Percentiles rank a stretch among this genome's conserved stretches.
phyloP scores from a whole-genome alignment of 2,888 invertebrate genomes.

The Caenorhabditis sulstoni region DNA sequence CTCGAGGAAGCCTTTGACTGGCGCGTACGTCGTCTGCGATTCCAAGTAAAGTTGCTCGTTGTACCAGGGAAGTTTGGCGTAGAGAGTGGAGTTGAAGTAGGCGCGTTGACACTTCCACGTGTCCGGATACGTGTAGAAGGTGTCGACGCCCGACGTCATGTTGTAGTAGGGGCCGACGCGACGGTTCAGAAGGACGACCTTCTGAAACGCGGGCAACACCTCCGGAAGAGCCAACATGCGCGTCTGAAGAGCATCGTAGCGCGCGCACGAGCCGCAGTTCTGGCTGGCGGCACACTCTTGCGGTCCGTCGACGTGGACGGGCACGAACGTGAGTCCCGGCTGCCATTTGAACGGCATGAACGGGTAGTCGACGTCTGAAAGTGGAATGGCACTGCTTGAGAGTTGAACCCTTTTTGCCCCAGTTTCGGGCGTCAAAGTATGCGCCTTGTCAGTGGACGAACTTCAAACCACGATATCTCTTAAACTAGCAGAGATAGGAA shows the following conservation, averaged over 20 bases:
- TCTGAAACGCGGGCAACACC: slow-evolving; percentile 27
- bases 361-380: slow-evolving; percentile 49
- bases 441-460: too few species aligned
- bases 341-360: slow-evolving; percentile 44
- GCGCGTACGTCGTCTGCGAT: slow-evolving; percentile 22
- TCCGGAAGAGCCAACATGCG: slow-evolving; percentile 39
- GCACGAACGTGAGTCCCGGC: slow-evolving; percentile 48
- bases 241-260: slow-evolving; percentile 41
- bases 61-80: slow-evolving; percentile 47
- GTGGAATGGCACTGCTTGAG: not conserved
- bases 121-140: slow-evolving; percentile 48
- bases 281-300: slow-evolving; percentile 36
- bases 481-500: too few species aligned
- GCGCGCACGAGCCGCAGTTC: slow-evolving; percentile 37
- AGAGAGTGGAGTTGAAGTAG: slow-evolving; percentile 48
- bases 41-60: slow-evolving; percentile 41
- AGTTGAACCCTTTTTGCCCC: too few species aligned
- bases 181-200: slow-evolving; percentile 37
- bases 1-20: slow-evolving; percentile 45
- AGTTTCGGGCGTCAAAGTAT: too few species aligned
- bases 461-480: too few species aligned
- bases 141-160: slow-evolving; percentile 36
- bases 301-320: slow-evolving; percentile 41
- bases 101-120: slow-evolving; percentile 52
- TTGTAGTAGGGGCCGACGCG: slow-evolving; percentile 49